Base-by-base conservation (phyloP, 1,140 invertebrate genomes). In the Medauroidea extradentata region DNA sequence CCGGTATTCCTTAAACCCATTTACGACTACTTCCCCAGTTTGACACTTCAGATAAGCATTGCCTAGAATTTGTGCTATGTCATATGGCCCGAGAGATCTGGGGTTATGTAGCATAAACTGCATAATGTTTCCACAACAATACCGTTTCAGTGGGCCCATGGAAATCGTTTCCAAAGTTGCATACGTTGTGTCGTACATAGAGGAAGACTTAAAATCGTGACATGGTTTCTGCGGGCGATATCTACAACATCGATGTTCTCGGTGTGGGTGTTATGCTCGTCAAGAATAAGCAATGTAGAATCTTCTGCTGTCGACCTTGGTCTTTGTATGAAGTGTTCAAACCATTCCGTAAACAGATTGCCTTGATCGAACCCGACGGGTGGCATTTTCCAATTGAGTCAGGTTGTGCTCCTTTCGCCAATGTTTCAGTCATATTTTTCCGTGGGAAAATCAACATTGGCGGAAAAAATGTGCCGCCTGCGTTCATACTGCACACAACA, bases 401-500 rank as follows among this genome's bases (percentile, higher is more conserved):
- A n/a, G n/a, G n/a, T n/a, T n/a, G 73, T 1, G 62, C 73, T 61
- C 68, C 67, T 25, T 56, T 61, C 8, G 72, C 53, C 24, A 76
- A 66, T 52, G 65, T 59, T 43, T 72, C 62, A 34, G 73, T 64
- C 27, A 63, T 72, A 53, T n/a, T n/a, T n/a, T 64, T 63, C 24
- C 72, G 42, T 0, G 75, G 74, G 63, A 77, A 78, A 52, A 79
- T 65, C 24, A 79, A 65, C 34, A 74, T 66, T 13, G 75, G 75
- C 24, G 75, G 76, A 11, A 79, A 60, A 25, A 29, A 49, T 42
- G 69, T 71, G 3, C 75, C 75, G 46, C 57, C 18, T 24, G 77
- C 78, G 65, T 65, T 75, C 7, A 75, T 67, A 43, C 68, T 65
- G 42, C 59, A 11, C 19, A 24, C 51, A 25, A 78, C 38, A 39